Evolutionary conservation across 2,888 invertebrate genomes (phyloP).

Genomic region (Coleophora deauratella): DNA sequence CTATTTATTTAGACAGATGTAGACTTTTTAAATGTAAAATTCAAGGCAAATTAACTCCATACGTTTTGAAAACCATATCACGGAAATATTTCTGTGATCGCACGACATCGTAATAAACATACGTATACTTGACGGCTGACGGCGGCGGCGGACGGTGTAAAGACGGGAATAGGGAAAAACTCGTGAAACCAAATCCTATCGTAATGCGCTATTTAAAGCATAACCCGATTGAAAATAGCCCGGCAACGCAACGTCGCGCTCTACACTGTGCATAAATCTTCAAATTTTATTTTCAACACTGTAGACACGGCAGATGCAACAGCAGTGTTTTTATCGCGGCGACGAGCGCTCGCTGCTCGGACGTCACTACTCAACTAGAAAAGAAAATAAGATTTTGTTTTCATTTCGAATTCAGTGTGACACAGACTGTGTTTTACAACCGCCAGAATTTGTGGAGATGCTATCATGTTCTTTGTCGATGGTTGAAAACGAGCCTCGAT

Average conservation of each 20-base stretch:
- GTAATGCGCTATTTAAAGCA: constrained; percentile 73
- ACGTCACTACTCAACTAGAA: constrained; percentile 25
- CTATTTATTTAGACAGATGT: too few species aligned
- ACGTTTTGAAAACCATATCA: too few species aligned
- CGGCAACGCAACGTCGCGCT: constrained; percentile 68
- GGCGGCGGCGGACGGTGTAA: constrained; percentile 53
- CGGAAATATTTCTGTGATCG: too few species aligned
- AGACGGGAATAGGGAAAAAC: constrained; percentile 67
- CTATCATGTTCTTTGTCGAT: constrained; percentile 11
- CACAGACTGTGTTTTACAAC: constrained; percentile 1
- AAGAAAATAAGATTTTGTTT: constrained; percentile 22
- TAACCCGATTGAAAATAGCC: constrained; percentile 71
- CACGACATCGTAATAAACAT: constrained; percentile 5
- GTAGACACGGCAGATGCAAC: constrained; percentile 33
- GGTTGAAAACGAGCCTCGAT: constrained; percentile 16
- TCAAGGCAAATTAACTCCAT: too few species aligned
- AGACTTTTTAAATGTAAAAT: too few species aligned
- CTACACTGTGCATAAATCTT: constrained; percentile 66
- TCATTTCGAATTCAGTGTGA: constrained; percentile 14
- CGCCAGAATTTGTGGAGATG: constrained; percentile 7
- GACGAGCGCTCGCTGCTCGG: constrained; percentile 17
- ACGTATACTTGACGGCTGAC: constrained; percentile 20
- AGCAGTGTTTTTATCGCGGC: constrained; percentile 41
- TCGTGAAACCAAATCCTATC: constrained; percentile 73
- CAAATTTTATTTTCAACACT: constrained; percentile 64